Evolutionary conservation across 37 sponge, comb jelly and placozoan species (phyloP).

Genomic region (Halichondria panicea): DNA sequence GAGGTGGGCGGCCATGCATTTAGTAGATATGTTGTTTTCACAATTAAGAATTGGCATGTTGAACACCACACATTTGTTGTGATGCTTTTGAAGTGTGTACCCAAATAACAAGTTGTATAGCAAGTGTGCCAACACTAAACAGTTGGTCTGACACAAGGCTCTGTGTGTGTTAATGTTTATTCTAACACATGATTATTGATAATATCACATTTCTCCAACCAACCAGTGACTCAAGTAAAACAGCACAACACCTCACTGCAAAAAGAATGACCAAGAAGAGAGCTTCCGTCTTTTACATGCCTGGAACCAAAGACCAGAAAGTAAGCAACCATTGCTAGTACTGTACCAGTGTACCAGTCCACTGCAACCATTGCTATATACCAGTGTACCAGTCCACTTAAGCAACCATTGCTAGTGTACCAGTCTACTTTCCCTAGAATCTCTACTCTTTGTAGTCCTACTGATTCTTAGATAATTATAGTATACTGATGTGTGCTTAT

Average conservation of each 20-base stretch:
- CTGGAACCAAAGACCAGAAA: slow-evolving; percentile 34
- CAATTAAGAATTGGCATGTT: not conserved
- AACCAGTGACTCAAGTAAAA: not conserved
- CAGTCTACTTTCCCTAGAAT: no score
- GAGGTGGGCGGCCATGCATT: not conserved
- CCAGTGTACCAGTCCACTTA: no score
- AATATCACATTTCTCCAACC: not conserved
- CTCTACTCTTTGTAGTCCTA: no score
- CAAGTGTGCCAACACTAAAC: not conserved
- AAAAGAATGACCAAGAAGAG: slow-evolving; percentile 7
- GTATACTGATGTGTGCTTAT: not conserved
- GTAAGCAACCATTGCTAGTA: not conserved
- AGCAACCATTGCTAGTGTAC: no score
- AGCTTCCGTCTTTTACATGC: slow-evolving; percentile 24
- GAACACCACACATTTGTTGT: not conserved
- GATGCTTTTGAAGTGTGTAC: not conserved
- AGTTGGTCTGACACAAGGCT: not conserved
- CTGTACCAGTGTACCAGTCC: not conserved
- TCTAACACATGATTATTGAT: not conserved
- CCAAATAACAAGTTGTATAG: not conserved
- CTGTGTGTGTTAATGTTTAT: not conserved
- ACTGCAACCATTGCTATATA: no score
- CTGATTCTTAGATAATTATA: not conserved
- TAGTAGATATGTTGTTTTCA: not conserved
- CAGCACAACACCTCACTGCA: no score